Percentiles rank a stretch among this genome's conserved stretches.
These are phyloP conservation scores for Thera obeliscata DNA, from an alignment of 2,888 invertebrate species.

Conservation along the genomic window DNA sequence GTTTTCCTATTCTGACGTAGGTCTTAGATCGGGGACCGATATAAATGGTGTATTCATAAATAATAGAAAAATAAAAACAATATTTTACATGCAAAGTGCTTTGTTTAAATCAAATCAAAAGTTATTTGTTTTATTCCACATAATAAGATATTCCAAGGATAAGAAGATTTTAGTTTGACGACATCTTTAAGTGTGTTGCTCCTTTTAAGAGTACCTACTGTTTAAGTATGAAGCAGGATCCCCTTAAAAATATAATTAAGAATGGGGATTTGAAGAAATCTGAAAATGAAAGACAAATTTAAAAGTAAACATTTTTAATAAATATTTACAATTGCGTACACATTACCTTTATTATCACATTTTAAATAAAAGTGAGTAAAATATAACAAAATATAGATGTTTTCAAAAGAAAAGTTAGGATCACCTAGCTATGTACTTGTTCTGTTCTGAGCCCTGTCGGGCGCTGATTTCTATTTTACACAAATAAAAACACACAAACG, in stretches of 20 bases:
- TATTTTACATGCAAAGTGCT: background rate
- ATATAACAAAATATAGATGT: slow-evolving; percentile 71
- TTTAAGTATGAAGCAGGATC: too few relatives aligned
- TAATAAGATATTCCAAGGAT: background rate
- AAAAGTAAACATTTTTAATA: slow-evolving; percentile 79
- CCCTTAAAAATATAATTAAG: too few relatives aligned
- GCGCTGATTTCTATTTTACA: slow-evolving; percentile 15
- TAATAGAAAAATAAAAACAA: background rate
- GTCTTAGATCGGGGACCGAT: background rate
- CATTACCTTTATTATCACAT: slow-evolving; percentile 66
- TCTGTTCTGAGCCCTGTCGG: slow-evolving; percentile 15
- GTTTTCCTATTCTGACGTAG: background rate
- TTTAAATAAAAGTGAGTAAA: slow-evolving; percentile 71
- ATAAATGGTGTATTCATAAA: background rate
- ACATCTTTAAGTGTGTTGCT: too few relatives aligned
- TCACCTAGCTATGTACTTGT: slow-evolving; percentile 54
- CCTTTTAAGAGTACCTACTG: too few relatives aligned
- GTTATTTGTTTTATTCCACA: too few relatives aligned
- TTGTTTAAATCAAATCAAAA: background rate
- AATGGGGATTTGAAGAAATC: background rate
- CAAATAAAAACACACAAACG: slow-evolving; percentile 17
- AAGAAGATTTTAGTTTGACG: too few relatives aligned
- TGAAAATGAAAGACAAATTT: slow-evolving; percentile 47
- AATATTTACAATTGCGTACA: slow-evolving; percentile 76
- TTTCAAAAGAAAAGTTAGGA: slow-evolving; percentile 53